Conservation (phyloP, 1,140 invertebrate genomes). For the Mactra quadrangularis region DNA sequence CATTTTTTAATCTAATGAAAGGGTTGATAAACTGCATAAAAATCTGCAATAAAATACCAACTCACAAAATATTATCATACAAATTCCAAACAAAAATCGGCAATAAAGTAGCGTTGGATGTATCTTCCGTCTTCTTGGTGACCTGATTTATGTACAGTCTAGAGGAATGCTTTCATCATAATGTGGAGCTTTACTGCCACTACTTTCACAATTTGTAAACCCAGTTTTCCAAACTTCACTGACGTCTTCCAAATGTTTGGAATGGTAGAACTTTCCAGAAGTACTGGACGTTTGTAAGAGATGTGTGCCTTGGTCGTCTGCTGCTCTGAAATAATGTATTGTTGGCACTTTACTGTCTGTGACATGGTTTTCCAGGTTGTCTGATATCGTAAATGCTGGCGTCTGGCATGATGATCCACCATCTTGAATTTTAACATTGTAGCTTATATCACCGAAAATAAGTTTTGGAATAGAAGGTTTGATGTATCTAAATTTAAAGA, state of each 20-base stretch:
- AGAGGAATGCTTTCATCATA: slow-evolving; percentile 33
- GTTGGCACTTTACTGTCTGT: slow-evolving; percentile 27
- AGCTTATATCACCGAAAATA: slow-evolving; percentile 76
- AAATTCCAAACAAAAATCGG: no score
- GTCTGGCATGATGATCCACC: slow-evolving; percentile 14
- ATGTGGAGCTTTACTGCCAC: slow-evolving; percentile 73
- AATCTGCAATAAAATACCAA: no score
- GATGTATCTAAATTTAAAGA: slow-evolving; percentile 69
- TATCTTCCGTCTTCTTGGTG: no score
- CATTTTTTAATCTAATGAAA: no score
- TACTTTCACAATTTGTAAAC: slow-evolving; percentile 72
- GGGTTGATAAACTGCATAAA: no score
- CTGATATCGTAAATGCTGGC: slow-evolving; percentile 43
- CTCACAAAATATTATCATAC: no score
- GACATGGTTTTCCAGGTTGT: slow-evolving; percentile 35
- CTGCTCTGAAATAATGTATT: slow-evolving; percentile 70
- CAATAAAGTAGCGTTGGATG: no score
- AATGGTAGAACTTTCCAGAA: slow-evolving; percentile 64
- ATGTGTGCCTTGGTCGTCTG: slow-evolving; percentile 50
- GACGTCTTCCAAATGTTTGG: slow-evolving; percentile 70
- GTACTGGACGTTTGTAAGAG: slow-evolving; percentile 43
- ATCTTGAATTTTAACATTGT: slow-evolving; percentile 64
- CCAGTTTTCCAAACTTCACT: slow-evolving; percentile 76
- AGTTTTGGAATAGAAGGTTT: slow-evolving; percentile 66
- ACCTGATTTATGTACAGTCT: no score